Evolutionary conservation across 2,113 vertebrate species (phyloP), one percentile per base, ranked within the genome.

Genomic region (Pristiophorus japonicus): DNA sequence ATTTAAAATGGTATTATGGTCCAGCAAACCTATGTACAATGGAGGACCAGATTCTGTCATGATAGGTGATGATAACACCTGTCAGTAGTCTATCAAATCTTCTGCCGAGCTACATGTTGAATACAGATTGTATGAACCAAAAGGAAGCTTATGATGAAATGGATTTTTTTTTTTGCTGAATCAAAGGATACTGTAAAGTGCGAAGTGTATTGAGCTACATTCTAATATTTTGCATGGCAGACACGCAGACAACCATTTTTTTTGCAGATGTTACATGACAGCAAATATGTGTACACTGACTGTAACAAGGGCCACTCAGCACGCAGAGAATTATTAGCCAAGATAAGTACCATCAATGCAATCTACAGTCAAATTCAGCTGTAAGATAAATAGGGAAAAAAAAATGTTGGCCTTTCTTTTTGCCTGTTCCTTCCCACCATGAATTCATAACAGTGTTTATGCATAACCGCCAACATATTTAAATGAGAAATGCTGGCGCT

Each of bases 81-180:
- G 88, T 65, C 59, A 62, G 63, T 92, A n/a, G 88, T 92, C 59
- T 38, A 65, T 63, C 88, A 92, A 92, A 63, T 92, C 78, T 81
- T 81, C 78, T 81, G 78, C 38, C 20, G 34, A 63, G 59, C 88
- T 90, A 30, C 51, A 62, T 90, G 12, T 90, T 65, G 88, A 92
- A 38, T 63, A 22, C n/a, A 38, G 34, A 63, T 63, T 63, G 59
- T 42, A 81, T 7, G 18, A 42, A 81, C 38, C 78, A 7, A 20
- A 81, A 81, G 38, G n/a, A 92, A 92, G 34, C 34, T 92, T 63
- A 42, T 65, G 59, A 63, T 92, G 3, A n/a, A 63, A 62, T 91
- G 12, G 30, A 63, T 1, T n/a, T 91, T 91, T 90, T 91, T 63
- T 63, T 59, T 34, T 20, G 88, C 55, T 62, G 16, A 55, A 51